These are phyloP conservation scores for Amniataba percoides DNA, from an alignment of 2,797 vertebrate species.

Conservation along the genomic window DNA sequence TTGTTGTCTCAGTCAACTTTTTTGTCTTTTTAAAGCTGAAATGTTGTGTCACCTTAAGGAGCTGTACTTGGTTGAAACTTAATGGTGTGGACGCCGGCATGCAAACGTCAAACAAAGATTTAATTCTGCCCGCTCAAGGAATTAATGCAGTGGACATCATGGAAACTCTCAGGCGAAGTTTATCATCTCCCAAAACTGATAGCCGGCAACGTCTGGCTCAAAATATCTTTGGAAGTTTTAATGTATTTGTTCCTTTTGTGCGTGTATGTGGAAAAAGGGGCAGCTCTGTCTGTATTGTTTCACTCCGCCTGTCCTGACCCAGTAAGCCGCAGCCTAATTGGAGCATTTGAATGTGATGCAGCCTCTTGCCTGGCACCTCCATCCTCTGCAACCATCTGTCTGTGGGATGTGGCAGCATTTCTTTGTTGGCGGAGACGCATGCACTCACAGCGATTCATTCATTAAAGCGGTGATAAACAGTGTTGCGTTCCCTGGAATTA, in stretches of 20 bases:
- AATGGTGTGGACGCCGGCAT: background rate
- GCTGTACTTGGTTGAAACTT: background rate
- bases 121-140: conserved; percentile 1
- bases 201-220: background rate
- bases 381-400: conserved; percentile 60
- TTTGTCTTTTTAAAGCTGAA: background rate
- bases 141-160: conserved; percentile 6
- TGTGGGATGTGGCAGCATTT: conserved; percentile 40
- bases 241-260: background rate
- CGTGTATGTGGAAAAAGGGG: background rate
- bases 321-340: conserved; percentile 62
- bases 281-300: conserved; percentile 5
- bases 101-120: background rate
- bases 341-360: conserved; percentile 48
- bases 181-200: conserved; percentile 6
- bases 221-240: conserved; percentile 6
- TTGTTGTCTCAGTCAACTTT: background rate
- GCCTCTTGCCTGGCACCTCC: conserved; percentile 41
- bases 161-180: background rate
- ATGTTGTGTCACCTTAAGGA: background rate
- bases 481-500: conserved; percentile 27
- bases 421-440: conserved; percentile 25
- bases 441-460: conserved; percentile 32
- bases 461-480: conserved; percentile 35
- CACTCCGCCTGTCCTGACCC: conserved; percentile 44